phyloP scores from a whole-genome alignment of 2,113 vertebrate genomes.

The Falco punctatus region DNA sequence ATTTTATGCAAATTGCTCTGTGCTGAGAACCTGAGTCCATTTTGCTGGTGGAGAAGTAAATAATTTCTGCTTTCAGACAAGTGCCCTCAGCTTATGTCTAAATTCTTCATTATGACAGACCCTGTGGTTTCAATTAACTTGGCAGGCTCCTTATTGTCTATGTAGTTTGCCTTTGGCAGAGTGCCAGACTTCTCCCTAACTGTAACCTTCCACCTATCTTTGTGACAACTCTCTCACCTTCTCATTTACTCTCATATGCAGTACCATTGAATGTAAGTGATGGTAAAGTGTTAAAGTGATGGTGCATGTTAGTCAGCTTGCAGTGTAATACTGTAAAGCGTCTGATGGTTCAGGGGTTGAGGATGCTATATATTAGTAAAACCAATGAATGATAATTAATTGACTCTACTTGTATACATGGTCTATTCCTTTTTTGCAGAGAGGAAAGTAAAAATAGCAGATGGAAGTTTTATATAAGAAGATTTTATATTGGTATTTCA shows the following conservation, averaged over 20 bases:
- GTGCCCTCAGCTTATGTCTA: background rate
- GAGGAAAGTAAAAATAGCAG: background rate
- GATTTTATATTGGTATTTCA: background rate
- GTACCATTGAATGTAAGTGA: background rate
- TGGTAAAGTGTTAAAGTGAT: background rate
- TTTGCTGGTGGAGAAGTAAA: background rate
- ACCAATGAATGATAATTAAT: background rate
- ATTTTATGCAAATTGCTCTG: background rate
- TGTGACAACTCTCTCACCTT: background rate
- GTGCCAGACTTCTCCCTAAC: background rate
- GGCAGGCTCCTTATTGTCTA: background rate
- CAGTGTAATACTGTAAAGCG: background rate
- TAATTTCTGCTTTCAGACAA: background rate
- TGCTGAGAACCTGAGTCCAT: background rate
- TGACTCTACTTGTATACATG: background rate
- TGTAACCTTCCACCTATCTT: background rate
- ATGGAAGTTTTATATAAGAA: background rate
- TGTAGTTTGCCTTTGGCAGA: background rate
- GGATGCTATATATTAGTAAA: background rate
- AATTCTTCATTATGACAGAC: background rate
- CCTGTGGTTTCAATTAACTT: background rate
- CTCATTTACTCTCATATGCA: background rate
- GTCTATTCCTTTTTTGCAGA: background rate
- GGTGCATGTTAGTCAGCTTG: fast-evolving
- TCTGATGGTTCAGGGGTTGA: background rate